Evolutionary conservation across 2,797 vertebrate species (phyloP), one percentile per base, ranked within the genome.

Genomic region (Parambassis ranga): DNA sequence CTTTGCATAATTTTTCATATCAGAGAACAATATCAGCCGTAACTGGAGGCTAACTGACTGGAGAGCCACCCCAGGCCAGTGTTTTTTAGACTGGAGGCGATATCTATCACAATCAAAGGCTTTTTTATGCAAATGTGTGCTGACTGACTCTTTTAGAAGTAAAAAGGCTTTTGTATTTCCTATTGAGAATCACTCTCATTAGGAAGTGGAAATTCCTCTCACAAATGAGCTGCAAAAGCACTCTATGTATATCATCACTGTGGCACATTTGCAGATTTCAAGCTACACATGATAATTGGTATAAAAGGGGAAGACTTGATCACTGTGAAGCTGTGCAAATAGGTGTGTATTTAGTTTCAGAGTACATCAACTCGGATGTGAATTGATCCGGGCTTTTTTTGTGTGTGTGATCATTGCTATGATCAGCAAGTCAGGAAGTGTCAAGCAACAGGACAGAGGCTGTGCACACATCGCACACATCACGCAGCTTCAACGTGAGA

Each of bases 81-180:
- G 75, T 86, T 88, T 82, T 87, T 75, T 33, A 82, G 71, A 85
- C 88, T 80, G 66, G 65, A 79, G 87, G 86, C 85, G 41, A 83
- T 83, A 89, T 82, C 82, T 85, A 82, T 87, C 83, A 69, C 61
- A 92, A 91, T 91, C 86, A 91, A 91, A 92, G 83, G 57, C 56
- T 77, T 86, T 76, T 86, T 87, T 81, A 90, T 91, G 87, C 82
- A 85, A 90, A 84, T 88, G 80, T 75, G 44, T 91, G 87, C 86
- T 88, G 88, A 90, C 86, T 84, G 75, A 83, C 84, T 77, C 71
- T 85, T 87, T 91, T 87, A 68, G 56, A 82, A 88, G 85, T 76
- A 81, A 58, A 82, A 80, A 81, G 46, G 58, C 77, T 86, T 84
- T 82, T 83, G 75, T 87, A 67, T 85, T 79, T 89, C 68, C 80